phyloP scores from a whole-genome alignment of 2,113 vertebrate genomes.

The Tupaia chinensis region DNA sequence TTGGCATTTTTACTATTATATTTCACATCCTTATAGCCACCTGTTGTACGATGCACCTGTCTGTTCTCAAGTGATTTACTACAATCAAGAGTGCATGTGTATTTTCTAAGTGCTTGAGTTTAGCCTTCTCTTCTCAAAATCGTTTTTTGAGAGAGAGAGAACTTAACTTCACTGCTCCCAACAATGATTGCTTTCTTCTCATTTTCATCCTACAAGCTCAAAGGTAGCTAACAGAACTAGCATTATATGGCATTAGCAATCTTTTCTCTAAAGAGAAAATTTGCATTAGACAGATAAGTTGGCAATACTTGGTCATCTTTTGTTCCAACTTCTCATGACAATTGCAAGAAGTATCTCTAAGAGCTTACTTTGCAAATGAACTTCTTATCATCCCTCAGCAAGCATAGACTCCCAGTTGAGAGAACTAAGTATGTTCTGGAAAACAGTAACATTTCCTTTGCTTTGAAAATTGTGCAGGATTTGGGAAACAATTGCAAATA shows the following conservation, averaged over 20 bases:
- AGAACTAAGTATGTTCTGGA: background rate
- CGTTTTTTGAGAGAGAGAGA: background rate
- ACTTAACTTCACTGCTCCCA: rapidly evolving
- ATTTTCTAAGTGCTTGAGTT: background rate
- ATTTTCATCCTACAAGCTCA: background rate
- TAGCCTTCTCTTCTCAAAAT: background rate
- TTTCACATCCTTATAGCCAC: background rate
- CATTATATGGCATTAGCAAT: background rate
- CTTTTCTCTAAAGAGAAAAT: slow-evolving; percentile 40
- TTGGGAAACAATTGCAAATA: slow-evolving; percentile 24
- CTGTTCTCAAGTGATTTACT: background rate
- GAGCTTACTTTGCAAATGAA: slow-evolving; percentile 61
- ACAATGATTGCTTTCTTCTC: slow-evolving; percentile 22
- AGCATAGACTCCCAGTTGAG: background rate
- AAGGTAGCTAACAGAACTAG: slow-evolving; percentile 57
- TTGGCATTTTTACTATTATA: background rate
- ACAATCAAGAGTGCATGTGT: background rate
- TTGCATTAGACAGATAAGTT: slow-evolving; percentile 19
- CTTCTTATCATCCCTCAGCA: background rate
- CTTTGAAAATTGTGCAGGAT: background rate
- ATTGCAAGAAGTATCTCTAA: background rate
- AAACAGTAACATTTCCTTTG: background rate
- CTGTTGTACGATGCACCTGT: rapidly evolving
- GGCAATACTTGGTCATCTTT: slow-evolving; percentile 8
- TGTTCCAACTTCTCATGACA: slow-evolving; percentile 24